A percentile compares a stretch with the other conserved stretches of the same genome.
These are phyloP conservation scores for Spheniscus humboldti DNA, from an alignment of 2,797 vertebrate species.

Conservation along the genomic window DNA sequence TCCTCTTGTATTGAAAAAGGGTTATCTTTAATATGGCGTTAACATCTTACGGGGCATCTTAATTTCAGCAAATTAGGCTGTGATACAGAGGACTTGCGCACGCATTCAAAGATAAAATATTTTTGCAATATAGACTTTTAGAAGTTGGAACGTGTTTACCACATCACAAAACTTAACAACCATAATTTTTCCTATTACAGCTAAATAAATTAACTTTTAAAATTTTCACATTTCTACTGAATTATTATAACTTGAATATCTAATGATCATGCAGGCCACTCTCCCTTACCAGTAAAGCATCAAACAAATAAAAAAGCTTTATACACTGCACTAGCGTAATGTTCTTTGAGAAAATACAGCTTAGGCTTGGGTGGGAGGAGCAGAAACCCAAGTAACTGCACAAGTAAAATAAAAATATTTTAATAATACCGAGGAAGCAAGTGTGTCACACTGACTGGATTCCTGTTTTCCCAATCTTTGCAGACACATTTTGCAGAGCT, in stretches of 20 bases:
- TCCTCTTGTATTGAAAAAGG: neutral
- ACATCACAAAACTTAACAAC: neutral
- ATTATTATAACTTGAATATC: neutral
- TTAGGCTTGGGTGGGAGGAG: neutral
- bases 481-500: neutral
- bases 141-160: neutral
- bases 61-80: constrained; percentile 9
- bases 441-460: neutral
- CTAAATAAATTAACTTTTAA: neutral
- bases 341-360: neutral
- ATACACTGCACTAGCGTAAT: neutral
- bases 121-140: neutral
- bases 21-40: constrained; percentile 4
- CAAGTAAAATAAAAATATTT: neutral
- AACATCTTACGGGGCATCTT: neutral
- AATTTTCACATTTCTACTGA: neutral
- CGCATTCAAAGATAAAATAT: neutral
- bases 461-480: neutral
- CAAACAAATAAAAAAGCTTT: neutral
- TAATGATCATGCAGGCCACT: neutral
- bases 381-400: neutral
- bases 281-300: neutral
- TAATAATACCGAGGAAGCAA: neutral
- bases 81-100: neutral
- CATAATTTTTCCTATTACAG: neutral